Evolutionary conservation across 2,113 vertebrate genomes (phyloP), one percentile per base, ranked within the genome.

Genomic region (Tachuris rubrigastra): DNA sequence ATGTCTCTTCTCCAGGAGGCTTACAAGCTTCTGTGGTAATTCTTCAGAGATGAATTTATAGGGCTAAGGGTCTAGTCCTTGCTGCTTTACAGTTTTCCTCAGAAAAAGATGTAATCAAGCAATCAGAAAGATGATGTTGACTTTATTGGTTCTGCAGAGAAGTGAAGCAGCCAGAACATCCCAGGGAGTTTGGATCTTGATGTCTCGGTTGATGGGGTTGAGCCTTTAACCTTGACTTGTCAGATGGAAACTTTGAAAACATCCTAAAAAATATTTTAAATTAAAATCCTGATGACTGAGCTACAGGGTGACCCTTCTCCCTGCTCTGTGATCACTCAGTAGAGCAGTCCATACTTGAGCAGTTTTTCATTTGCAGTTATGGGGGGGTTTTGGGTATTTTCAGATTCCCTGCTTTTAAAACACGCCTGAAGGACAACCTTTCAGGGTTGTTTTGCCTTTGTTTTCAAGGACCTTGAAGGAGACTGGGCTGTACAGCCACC

Each of bases 401-500:
- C 63, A 75, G 41, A 65, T 62, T 55, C 31, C 10, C 31, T 90
- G 49, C 49, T 84, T 94, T 76, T 83, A 62, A 72, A 87, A 85
- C 30, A 23, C 87, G 28, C 37, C 25, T 89, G 39, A 92, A 73
- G 35, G n/a, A 30, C 28, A 85, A 37, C 59, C 33, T 77, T 58
- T 85, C 30, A 72, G 60, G 22, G 46, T 63, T 87, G 53, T 77
- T 90, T 94, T 71, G 41, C 2, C 22, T 91, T 67, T 96, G 69
- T 96, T 92, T 96, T 96, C 33, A 95, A 99, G 99, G 97, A 99
- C 97, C 96, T 97, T 99, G 89, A 98, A 99, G 96, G 99, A 99
- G 79, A 99, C 99, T 25, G 99, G 98, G 65, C 98, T 99, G 89
- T 98, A 99, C 46, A 96, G 94, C 85, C 99, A 99, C 97, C 98